phyloP scores from a whole-genome alignment of 2,888 invertebrate species.

The Hymenopus coronatus region DNA sequence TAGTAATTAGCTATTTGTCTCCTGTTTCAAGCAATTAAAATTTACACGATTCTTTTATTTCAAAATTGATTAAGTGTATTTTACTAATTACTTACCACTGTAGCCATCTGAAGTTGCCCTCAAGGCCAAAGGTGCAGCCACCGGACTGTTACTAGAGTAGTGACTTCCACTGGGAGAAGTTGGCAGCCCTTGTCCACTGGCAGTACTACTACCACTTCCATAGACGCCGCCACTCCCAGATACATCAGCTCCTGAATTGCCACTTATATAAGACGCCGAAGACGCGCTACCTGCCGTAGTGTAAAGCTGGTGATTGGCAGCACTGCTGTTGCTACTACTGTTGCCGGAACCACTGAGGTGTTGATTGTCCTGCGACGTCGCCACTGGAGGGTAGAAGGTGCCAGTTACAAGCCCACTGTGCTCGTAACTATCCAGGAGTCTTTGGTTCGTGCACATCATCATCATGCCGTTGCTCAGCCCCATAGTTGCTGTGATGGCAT shows the following conservation, averaged over 20 bases:
- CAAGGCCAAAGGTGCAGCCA: neutral
- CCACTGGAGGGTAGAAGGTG: slow-evolving; percentile 85
- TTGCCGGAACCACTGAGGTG: slow-evolving; percentile 47
- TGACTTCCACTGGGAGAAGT: slow-evolving; percentile 10
- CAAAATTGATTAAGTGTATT: too few species aligned
- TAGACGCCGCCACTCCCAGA: neutral
- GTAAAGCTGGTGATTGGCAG: neutral
- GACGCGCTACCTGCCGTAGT: neutral
- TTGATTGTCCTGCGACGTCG: slow-evolving; percentile 67
- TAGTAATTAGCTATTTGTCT: too few species aligned
- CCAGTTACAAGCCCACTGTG: slow-evolving; percentile 63
- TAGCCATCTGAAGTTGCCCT: neutral
- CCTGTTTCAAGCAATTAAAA: too few species aligned
- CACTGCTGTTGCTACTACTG: neutral
- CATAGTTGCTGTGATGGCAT: slow-evolving; percentile 66
- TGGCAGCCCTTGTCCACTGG: neutral
- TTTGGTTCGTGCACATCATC: slow-evolving; percentile 78
- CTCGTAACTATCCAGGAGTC: slow-evolving; percentile 42
- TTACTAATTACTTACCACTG: neutral
- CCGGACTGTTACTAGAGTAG: slow-evolving; percentile 13
- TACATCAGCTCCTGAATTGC: neutral
- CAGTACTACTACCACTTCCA: neutral
- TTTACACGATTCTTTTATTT: too few species aligned
- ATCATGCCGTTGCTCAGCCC: slow-evolving; percentile 82
- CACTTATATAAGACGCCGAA: neutral